These are phyloP conservation scores for Ischnura elegans DNA, from an alignment of 2,888 invertebrate species.

Conservation along the genomic window DNA sequence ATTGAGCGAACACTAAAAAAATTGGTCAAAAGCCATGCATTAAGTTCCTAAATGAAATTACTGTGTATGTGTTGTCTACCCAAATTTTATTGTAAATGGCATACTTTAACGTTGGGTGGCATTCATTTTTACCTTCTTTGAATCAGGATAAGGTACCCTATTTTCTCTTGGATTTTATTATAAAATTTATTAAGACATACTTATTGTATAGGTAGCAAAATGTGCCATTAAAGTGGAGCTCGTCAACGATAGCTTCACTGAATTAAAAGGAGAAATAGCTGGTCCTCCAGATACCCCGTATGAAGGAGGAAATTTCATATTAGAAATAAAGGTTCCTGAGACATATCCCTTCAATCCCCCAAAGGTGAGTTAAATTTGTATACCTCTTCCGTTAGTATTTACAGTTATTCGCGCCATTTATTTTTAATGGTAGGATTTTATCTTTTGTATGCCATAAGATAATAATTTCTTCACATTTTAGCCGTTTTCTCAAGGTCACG, in stretches of 20 bases:
- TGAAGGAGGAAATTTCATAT: constrained; percentile 95
- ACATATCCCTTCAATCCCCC: constrained; percentile 99
- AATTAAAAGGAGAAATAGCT: constrained; percentile 96
- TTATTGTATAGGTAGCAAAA: constrained; percentile 85
- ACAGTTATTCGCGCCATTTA: too few species aligned
- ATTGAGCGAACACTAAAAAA: too few species aligned
- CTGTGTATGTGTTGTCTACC: too few species aligned
- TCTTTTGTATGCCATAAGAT: too few species aligned
- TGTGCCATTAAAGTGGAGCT: constrained; percentile 94
- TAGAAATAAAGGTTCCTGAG: constrained; percentile 99
- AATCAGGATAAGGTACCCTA: neutral
- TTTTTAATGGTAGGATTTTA: too few species aligned
- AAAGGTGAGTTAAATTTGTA: constrained; percentile 84
- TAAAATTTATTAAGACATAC: constrained; percentile 65
- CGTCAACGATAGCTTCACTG: constrained; percentile 93
- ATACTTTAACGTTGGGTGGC: too few species aligned
- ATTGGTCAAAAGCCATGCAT: too few species aligned
- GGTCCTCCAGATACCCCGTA: constrained; percentile 99
- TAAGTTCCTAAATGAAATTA: too few species aligned
- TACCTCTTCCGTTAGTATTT: neutral
- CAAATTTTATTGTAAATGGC: too few species aligned
- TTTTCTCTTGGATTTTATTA: neutral
- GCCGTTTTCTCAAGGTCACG: too few species aligned
- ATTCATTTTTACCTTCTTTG: too few species aligned
- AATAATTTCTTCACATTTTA: too few species aligned